Base-by-base conservation (phyloP, 2,797 vertebrate genomes). In the Peromyscus nudipes region DNA sequence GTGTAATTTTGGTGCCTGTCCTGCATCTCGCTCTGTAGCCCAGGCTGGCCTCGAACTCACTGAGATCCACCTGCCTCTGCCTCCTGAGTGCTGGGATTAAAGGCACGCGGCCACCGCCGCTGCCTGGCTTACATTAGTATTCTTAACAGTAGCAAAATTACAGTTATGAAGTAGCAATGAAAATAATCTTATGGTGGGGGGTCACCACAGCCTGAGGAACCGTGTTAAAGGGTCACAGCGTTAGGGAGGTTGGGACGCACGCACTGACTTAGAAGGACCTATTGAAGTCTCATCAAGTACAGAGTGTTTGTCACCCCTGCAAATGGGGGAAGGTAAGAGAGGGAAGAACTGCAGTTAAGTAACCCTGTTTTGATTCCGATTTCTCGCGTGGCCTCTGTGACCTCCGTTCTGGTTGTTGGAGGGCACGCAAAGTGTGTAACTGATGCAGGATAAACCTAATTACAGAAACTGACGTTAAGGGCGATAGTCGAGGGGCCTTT, bases 71-170 rank as follows among this genome's bases (percentile, higher is more conserved):
- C 49, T 49, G 49, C 11, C 49, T 49, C 49, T 49, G 49, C 49
- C 49, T 49, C 49, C 11, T 11, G 11, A 49, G 11, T 49, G 49
- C 49, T 49, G 49, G 11, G 49, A 49, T 49, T 49, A 49, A 12
- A 49, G 49, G 49, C 49, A 2, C 1, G 11, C 11, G n/a, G n/a
- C n/a, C n/a, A 0, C 13, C 3, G 14, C 52, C 2, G 0, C 13
- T 0, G 0, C 13, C 52, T 3, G 13, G 52, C 13, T 62, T 40
- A 5, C 25, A 17, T 40, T 62, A 40, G 0, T 11, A 82, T 85
- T 67, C 40, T 23, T n/a, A 67, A 49, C 29, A 85, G 29, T 49
- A 23, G 40, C 4, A 65, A 64, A 84, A 43, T 46, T 31, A 12
- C 37, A 84, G 62, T 23, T n/a, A 67, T 23, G 43, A n/a, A 67